Evolutionary conservation across 1,140 invertebrate genomes (phyloP), one percentile per base, ranked within the genome.

Genomic region (Lordiphosa stackelbergi): DNA sequence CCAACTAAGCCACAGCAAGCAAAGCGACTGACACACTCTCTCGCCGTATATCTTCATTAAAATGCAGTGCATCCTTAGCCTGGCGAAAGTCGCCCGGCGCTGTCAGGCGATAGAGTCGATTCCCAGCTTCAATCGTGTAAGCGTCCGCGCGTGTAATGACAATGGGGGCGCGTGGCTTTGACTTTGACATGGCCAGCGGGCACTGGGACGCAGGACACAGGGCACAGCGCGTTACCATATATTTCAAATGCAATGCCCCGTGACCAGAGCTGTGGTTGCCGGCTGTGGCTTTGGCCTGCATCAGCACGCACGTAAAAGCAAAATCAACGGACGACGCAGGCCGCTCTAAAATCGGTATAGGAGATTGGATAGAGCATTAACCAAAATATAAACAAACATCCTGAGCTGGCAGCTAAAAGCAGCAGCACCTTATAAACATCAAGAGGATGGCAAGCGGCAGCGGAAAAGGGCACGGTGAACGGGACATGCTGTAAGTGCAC

Each of bases 141-240:
- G 75, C 75, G 77, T 47, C 63, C 63, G 77, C 75, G 75, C 75
- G 75, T 81, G 77, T 81, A 81, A 81, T 83, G 75, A 79, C 75
- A 79, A 79, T 81, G 63, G 75, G 46, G 54, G 66, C 71, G 77
- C 75, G 75, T 79, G 75, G 75, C 75, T 79, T 79, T 79, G 75
- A 77, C 75, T 81, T 81, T 81, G 75, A 81, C 75, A 69, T 75
- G 77, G 72, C 66, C 66, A 46, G 36, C 63, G 53, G 56, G 34
- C 58, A 12, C 42, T 22, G 59, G 8, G 16, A 16, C 11, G 16
- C 28, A 35, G 16, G 46, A 19, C 47, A 38, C 16, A 16, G 12
- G 5, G 11, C 22, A 24, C 11, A 13, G 22, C 19, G 63, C 41
- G 36, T 41, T 43, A 45, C 65, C 47, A 69, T 69, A 69, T 60